Percentiles rank a stretch among this genome's conserved stretches.
phyloP scores from a whole-genome alignment of 1,140 invertebrate species.

The Orchesella cincta region DNA sequence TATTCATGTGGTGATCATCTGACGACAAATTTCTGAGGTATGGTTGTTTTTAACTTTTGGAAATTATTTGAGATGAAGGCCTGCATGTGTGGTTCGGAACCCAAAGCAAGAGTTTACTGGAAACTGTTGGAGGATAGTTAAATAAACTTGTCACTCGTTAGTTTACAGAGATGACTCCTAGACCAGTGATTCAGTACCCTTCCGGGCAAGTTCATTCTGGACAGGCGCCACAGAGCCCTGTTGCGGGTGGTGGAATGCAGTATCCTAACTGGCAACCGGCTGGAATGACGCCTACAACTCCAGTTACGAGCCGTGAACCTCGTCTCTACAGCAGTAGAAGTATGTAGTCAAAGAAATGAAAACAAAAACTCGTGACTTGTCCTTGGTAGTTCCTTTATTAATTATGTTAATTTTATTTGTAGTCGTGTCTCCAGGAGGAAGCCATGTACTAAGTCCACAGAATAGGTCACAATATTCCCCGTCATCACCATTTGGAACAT shows the following conservation, averaged over 20 bases:
- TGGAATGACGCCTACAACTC: background rate
- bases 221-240: background rate
- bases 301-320: background rate
- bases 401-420: background rate
- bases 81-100: too few relatives aligned
- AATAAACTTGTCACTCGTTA: too few relatives aligned
- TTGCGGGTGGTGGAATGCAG: background rate
- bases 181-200: background rate
- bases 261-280: background rate
- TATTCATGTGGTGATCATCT: too few relatives aligned
- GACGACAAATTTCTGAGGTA: too few relatives aligned
- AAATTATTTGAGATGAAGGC: too few relatives aligned
- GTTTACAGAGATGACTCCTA: background rate
- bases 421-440: background rate
- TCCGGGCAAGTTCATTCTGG: background rate
- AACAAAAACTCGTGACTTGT: background rate
- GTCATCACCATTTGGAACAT: background rate
- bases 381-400: background rate
- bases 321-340: background rate
- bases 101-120: too few relatives aligned
- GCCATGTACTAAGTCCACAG: background rate
- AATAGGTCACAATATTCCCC: background rate
- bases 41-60: too few relatives aligned
- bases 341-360: background rate
- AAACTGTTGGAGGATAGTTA: too few relatives aligned